Base-by-base conservation (phyloP, 64 coral and sea anemone species). In the Actinia tenebrosa region DNA sequence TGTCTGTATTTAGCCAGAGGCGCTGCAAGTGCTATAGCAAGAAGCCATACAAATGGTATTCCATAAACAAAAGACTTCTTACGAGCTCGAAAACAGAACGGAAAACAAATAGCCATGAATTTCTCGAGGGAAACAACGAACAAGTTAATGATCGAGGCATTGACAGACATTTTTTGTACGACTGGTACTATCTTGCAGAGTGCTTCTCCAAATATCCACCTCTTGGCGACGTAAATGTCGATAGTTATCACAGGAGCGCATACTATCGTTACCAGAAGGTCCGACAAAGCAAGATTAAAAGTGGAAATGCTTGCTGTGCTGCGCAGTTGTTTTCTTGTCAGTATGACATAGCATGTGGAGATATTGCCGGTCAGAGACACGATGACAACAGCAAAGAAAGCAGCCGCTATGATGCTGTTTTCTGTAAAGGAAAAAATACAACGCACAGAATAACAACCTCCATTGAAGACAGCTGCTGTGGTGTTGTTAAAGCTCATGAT, bases 71-170 rank as follows among this genome's bases (percentile, higher is more conserved):
- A 71, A 88, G 83, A 11, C 43, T 19, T 88, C 53, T 90, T 71
- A 54, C 87, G 42, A 22, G 88, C 60, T 18, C 83, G 92, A 14
- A 82, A 44, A 30, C 78, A 22, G 23, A 92, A 87, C 0, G 91
- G 95, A 53, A 86, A 89, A 80, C 92, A 91, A 25, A 98, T 80
- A 0, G 88, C 91, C 14, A 96, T 71, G 50, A 93, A 96, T 25
- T 89, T 92, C 46, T 96, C 94, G 16, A 86, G 80, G 7, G 94
- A 93, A 58, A 92, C 84, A 4, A 84, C 72, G 7, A 89, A 78
- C 3, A 96, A 79, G 26, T 89, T 93, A 16, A 96, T n/a, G 71
- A 96, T 64, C 0, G 85, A 87, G 0, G 91, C 84, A 20, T 64
- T 78, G 6, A 80, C 42, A 3, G 91, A 88, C 42, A 87, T 81